These are phyloP conservation scores for Caenorhabditis doughertyi DNA, from an alignment of 2,888 invertebrate genomes.

Conservation along the genomic window DNA sequence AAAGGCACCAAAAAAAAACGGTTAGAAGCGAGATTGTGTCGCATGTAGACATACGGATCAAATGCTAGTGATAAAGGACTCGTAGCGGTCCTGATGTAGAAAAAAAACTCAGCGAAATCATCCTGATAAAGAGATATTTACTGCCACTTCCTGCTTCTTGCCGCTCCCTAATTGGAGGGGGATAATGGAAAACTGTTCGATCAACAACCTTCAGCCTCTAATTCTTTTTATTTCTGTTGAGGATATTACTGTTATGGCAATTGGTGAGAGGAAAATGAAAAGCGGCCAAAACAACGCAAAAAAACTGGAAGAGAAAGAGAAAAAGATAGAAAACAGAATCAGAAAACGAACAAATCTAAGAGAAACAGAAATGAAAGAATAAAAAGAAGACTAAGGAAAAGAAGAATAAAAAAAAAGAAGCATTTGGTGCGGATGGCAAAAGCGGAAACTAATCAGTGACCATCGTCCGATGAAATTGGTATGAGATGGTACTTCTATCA, in stretches of 20 bases:
- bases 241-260: slow-evolving; percentile 63
- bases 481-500: slow-evolving; percentile 18
- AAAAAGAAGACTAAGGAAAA: background rate
- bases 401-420: too few relatives aligned
- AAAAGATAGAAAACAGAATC: slow-evolving; percentile 15
- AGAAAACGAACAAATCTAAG: slow-evolving; percentile 4
- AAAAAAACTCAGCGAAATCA: slow-evolving; percentile 59
- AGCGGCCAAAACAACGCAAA: slow-evolving; percentile 37
- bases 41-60: slow-evolving; percentile 46
- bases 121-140: slow-evolving; percentile 40
- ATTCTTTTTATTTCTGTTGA: slow-evolving; percentile 16
- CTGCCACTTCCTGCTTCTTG: slow-evolving; percentile 63
- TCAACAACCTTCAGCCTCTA: slow-evolving; percentile 58
- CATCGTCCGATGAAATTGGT: slow-evolving; percentile 41
- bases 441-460: slow-evolving; percentile 56
- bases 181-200: slow-evolving; percentile 50
- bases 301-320: slow-evolving; percentile 50
- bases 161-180: slow-evolving; percentile 59
- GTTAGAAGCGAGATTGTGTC: slow-evolving; percentile 55
- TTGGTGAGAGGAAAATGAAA: slow-evolving; percentile 10
- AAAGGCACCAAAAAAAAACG: slow-evolving; percentile 47
- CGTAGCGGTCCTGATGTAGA: slow-evolving; percentile 23
- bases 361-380: slow-evolving; percentile 12
- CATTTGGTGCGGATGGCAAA: slow-evolving; percentile 24
- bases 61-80: slow-evolving; percentile 55